A percentile compares a stretch with the other conserved stretches of the same genome.
phyloP scores from a whole-genome alignment of 2,888 invertebrate genomes.

The Agrochola circellaris region DNA sequence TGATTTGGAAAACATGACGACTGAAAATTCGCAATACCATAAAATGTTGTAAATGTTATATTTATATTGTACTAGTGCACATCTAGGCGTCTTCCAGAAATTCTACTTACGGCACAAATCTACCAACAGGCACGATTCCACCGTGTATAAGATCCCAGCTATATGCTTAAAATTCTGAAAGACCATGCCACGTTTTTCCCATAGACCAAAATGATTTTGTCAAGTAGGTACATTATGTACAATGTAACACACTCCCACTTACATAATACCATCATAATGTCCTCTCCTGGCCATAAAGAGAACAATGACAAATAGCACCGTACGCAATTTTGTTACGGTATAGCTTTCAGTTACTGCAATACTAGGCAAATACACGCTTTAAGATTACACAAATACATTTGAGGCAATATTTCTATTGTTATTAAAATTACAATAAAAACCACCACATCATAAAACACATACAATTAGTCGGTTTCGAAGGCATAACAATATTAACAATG shows the following conservation, averaged over 20 bases:
- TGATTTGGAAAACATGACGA: neutral
- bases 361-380: conserved; percentile 61
- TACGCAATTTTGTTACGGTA: conserved; percentile 60
- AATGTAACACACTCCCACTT: conserved; percentile 31
- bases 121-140: neutral
- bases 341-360: conserved; percentile 59
- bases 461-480: conserved; percentile 33
- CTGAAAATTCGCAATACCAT: neutral
- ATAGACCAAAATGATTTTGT: neutral
- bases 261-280: conserved; percentile 50
- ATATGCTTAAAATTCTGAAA: no score
- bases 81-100: neutral
- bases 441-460: conserved; percentile 45
- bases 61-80: neutral
- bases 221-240: neutral
- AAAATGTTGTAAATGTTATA: neutral
- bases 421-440: conserved; percentile 59
- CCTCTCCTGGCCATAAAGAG: conserved; percentile 42
- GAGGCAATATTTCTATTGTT: conserved; percentile 63
- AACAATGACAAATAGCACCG: conserved; percentile 61
- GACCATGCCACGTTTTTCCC: neutral
- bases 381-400: conserved; percentile 53
- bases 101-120: neutral
- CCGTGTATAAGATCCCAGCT: neutral
- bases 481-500: conserved; percentile 52